Conservation (phyloP, 53 echinoderm and acorn worm species). For the Zoroaster sp. region DNA sequence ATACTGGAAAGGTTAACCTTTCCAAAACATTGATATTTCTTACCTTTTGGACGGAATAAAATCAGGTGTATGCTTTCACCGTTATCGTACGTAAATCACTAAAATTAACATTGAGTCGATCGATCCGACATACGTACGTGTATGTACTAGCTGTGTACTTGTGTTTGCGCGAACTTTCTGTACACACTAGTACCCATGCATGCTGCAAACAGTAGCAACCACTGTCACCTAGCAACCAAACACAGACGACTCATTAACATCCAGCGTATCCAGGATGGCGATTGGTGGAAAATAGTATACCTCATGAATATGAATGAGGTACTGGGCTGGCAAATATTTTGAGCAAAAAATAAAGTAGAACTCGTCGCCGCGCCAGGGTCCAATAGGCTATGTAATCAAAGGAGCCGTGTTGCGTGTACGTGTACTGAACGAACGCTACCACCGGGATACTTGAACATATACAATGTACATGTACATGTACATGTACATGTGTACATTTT, state of each 20-base stretch:
- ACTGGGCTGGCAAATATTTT: background rate
- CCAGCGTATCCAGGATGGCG: background rate
- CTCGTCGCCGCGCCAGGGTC: background rate
- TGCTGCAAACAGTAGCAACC: conserved; percentile 19
- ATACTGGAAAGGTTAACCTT: no score
- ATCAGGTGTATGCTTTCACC: background rate
- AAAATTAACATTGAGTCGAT: no score
- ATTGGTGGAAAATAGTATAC: conserved; percentile 5
- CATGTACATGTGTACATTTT: no score
- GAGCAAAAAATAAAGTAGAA: background rate
- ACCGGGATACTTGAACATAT: no score
- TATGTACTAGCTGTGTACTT: background rate
- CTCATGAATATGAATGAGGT: background rate
- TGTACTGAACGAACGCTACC: no score
- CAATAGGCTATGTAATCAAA: no score
- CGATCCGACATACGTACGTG: no score
- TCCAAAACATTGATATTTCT: background rate
- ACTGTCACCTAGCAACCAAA: conserved; percentile 55
- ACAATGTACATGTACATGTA: no score
- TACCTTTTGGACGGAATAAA: conserved; percentile 10
- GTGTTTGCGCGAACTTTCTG: background rate
- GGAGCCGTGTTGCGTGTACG: no score
- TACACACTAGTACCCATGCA: background rate
- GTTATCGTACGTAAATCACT: background rate
- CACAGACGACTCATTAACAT: conserved; percentile 24